Evolutionary conservation across 2,888 invertebrate species (phyloP).

Genomic region (Palloptera scutellata): DNA sequence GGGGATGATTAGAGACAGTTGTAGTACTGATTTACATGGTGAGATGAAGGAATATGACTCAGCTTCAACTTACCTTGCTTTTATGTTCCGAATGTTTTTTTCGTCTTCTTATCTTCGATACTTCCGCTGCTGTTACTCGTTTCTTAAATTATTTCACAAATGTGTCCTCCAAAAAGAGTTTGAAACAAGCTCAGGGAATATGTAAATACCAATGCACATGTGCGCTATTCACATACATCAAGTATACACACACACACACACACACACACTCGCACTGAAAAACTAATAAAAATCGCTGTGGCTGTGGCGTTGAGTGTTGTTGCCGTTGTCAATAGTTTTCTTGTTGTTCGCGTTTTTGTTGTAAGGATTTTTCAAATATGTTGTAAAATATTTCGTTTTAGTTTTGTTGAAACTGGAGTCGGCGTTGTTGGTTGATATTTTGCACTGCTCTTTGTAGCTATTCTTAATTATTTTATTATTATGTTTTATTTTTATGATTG

Average conservation of each 20-base stretch:
- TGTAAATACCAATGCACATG: neutral
- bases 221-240: neutral
- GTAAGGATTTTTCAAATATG: neutral
- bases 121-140: neutral
- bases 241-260: neutral
- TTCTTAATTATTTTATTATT: no score
- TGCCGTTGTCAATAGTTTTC: no score
- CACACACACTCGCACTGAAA: neutral
- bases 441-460: no score
- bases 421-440: no score
- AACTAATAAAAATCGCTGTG: neutral
- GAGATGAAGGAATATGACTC: neutral
- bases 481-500: no score
- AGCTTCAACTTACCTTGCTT: neutral
- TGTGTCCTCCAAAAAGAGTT: neutral
- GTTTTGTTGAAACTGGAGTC: no score
- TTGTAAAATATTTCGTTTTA: neutral
- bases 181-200: slow-evolving; percentile 1
- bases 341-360: no score
- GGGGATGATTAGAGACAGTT: no score
- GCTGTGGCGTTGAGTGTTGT: neutral
- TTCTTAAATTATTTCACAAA: neutral
- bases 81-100: neutral
- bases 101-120: neutral
- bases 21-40: neutral